Evolutionary conservation across 2,888 invertebrate species (phyloP), one percentile per base, ranked within the genome.

Genomic region (Nysson spinosus): DNA sequence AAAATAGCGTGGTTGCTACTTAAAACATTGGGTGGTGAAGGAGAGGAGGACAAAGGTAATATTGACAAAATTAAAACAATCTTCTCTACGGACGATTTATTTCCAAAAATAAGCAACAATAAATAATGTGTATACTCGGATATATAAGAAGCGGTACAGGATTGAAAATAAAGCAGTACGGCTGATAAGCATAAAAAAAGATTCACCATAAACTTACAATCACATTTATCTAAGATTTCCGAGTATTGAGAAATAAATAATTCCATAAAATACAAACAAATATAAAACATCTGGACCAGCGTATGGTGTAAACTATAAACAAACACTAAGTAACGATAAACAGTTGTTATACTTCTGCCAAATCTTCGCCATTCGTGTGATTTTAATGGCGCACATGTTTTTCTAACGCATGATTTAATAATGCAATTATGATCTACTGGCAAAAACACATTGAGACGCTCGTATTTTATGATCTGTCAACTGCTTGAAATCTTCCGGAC

Each of bases 41-140:
- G 49, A 46, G 20, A 66, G 77, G 72, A 71, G 46, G 62, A 66
- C 69, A 72, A 30, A 66, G 69, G 71, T 70, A 70, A 32, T 7
- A 76, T 72, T 65, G 69, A 79, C 55, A 75, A 76, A 79, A 79
- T 57, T 72, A 68, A 72, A 71, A 67, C 58, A 43, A 43, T 63
- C 61, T 65, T 75, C 68, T 67, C 69, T 61, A 70, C 34, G 63
- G 69, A 71, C 60, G 28, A 67, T 79, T 79, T 79, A 79, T 79
- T 79, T 72, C 56, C 75, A 65, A n/a, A n/a, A n/a, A n/a, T 55
- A 69, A 69, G 68, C 50, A 56, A 58, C 58, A 67, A 64, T 72
- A 77, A 73, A 69, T 65, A 68, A 61, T 60, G 40, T 55, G 49
- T 67, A 66, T 28, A 16, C 26, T 6, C 4, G 3, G 40, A n/a